Conservation (phyloP, 2,797 vertebrate species). For the Orientallactaga sibirica region DNA sequence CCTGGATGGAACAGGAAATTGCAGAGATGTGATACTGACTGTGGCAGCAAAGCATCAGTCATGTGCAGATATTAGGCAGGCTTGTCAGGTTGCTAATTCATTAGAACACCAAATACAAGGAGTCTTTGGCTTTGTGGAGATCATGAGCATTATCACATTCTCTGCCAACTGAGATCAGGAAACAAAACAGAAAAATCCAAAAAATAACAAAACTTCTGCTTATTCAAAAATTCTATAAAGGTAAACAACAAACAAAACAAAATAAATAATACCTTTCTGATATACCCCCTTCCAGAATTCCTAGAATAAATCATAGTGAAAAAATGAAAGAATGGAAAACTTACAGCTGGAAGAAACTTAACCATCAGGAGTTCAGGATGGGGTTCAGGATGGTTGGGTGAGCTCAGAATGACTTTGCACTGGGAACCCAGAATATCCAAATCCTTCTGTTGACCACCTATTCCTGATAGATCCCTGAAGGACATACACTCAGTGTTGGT, state of each 20-base stretch:
- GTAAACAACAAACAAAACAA: not conserved
- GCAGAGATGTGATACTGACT: not conserved
- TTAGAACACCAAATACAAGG: not conserved
- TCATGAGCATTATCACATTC: not conserved
- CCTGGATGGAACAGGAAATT: not conserved
- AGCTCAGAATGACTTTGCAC: not conserved
- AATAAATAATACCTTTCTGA: not conserved
- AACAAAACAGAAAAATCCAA: not conserved
- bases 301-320: not conserved
- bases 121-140: not conserved
- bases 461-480: not conserved
- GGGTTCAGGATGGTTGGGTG: not conserved
- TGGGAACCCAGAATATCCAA: not conserved
- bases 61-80: not conserved
- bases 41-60: not conserved
- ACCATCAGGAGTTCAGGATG: not conserved
- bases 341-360: not conserved
- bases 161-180: not conserved
- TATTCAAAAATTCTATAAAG: slow-evolving; percentile 25
- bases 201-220: not conserved
- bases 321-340: not conserved
- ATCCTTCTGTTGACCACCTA: not conserved
- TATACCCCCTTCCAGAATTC: not conserved
- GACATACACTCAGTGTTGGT: not conserved
- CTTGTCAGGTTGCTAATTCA: not conserved